These are phyloP conservation scores for Chiloscyllium plagiosum DNA, from an alignment of 2,113 vertebrate species.

Conservation along the genomic window DNA sequence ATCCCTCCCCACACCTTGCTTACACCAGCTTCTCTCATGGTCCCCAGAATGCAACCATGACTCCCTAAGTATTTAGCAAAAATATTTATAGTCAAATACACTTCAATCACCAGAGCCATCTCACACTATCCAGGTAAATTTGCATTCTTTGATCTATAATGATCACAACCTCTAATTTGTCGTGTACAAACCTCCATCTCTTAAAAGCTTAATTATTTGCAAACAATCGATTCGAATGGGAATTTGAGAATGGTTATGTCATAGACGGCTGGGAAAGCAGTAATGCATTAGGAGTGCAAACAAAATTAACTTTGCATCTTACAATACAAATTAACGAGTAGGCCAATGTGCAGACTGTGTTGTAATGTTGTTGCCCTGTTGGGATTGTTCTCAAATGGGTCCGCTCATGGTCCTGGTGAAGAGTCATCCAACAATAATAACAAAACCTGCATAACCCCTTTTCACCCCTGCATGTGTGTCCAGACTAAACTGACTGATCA, in stretches of 20 bases:
- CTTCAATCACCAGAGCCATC: conserved; percentile 48
- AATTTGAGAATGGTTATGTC: conserved; percentile 63
- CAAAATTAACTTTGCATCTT: conserved; percentile 67
- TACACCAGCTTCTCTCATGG: not conserved
- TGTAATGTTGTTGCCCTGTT: conserved; percentile 48
- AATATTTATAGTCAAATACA: conserved; percentile 42
- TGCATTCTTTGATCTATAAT: conserved; percentile 51
- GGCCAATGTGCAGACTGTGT: conserved; percentile 45
- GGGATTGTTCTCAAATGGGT: conserved; percentile 68
- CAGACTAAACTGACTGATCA: conserved; percentile 41
- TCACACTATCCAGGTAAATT: conserved; percentile 57
- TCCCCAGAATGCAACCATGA: not conserved
- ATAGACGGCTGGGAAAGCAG: conserved; percentile 59
- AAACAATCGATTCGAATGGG: conserved; percentile 77
- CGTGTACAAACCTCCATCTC: conserved; percentile 67
- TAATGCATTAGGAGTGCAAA: conserved; percentile 70
- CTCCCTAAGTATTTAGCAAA: conserved; percentile 20
- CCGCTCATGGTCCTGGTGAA: conserved; percentile 59
- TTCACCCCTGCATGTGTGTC: conserved; percentile 41
- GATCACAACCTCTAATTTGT: conserved; percentile 56
- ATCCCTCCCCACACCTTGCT: not conserved
- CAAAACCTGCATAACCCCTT: conserved; percentile 53
- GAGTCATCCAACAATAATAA: conserved; percentile 64
- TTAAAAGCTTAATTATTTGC: conserved; percentile 81
- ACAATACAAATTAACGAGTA: conserved; percentile 66